Conservation (phyloP, 2,888 invertebrate species). For the Linnaemya vulpina region DNA sequence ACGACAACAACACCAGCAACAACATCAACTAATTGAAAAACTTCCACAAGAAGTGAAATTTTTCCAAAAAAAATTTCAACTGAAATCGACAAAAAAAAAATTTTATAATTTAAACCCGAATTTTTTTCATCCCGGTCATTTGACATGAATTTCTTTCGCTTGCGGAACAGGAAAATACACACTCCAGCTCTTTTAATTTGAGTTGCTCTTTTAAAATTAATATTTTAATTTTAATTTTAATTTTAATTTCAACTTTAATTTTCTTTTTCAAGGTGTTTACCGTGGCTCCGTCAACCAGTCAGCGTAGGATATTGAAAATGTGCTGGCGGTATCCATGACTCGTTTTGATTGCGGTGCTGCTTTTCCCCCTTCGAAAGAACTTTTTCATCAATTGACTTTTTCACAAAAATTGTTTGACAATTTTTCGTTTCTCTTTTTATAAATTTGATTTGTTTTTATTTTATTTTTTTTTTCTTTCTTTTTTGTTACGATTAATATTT, state of each 20-base stretch:
- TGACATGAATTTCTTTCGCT: slow-evolving; percentile 7
- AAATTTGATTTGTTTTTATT: background rate
- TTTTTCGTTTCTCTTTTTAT: background rate
- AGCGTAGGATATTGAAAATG: slow-evolving; percentile 82
- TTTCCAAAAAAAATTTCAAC: slow-evolving; percentile 30
- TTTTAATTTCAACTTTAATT: too few species aligned
- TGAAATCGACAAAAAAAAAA: slow-evolving; percentile 29
- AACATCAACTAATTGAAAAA: background rate
- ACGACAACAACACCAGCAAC: background rate
- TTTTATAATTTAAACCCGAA: background rate
- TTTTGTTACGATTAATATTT: slow-evolving; percentile 4
- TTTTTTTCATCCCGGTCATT: background rate
- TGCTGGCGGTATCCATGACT: slow-evolving; percentile 82
- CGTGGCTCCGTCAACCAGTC: slow-evolving; percentile 83
- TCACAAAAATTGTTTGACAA: slow-evolving; percentile 16
- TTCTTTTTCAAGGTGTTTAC: slow-evolving; percentile 74
- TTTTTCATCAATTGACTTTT: slow-evolving; percentile 11
- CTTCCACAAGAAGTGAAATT: slow-evolving; percentile 49
- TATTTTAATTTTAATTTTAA: background rate
- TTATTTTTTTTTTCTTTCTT: too few species aligned
- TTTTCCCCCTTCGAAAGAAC: background rate
- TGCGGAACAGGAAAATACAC: slow-evolving; percentile 55
- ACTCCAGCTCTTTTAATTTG: slow-evolving; percentile 39
- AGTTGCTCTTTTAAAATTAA: background rate
- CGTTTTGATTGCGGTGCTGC: background rate